phyloP scores from a whole-genome alignment of 2,888 invertebrate genomes.

The Ctenicera cuprea region DNA sequence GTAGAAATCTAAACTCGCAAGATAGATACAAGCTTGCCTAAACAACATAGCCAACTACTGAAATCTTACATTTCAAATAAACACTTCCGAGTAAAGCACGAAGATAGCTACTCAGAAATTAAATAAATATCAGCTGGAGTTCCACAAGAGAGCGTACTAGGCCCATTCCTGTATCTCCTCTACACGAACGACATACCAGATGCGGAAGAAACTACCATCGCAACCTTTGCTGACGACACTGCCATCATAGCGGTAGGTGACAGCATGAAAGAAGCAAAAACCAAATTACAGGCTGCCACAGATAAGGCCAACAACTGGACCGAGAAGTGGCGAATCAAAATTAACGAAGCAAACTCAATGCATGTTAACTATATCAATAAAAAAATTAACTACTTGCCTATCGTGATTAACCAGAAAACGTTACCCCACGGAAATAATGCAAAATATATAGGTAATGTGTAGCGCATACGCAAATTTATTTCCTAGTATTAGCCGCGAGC shows the following conservation, averaged over 20 bases:
- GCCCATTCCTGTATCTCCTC: no score
- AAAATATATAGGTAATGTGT: conserved; percentile 11
- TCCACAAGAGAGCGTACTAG: neutral
- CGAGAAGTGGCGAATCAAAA: conserved; percentile 22
- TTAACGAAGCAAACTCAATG: conserved; percentile 25
- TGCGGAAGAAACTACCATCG: conserved; percentile 11
- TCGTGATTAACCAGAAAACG: conserved; percentile 11
- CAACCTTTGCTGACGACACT: conserved; percentile 23
- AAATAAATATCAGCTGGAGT: conserved; percentile 9
- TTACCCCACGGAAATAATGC: conserved; percentile 13
- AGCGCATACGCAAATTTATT: no score
- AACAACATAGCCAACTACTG: conserved; percentile 15
- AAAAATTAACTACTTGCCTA: conserved; percentile 8
- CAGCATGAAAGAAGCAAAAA: neutral
- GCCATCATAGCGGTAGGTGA: neutral
- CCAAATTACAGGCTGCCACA: neutral
- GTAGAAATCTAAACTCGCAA: no score
- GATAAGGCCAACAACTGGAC: conserved; percentile 9
- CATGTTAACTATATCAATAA: conserved; percentile 13
- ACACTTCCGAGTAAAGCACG: conserved; percentile 17
- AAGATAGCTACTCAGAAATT: conserved; percentile 24
- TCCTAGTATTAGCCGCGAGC: no score
- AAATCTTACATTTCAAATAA: conserved; percentile 20
- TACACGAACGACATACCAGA: conserved; percentile 18
- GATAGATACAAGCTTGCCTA: conserved; percentile 5